A percentile compares a stretch with the other conserved stretches of the same genome.
Conservation (phyloP, 2,888 invertebrate species). For the Vannuccia rotundouncinata region DNA sequence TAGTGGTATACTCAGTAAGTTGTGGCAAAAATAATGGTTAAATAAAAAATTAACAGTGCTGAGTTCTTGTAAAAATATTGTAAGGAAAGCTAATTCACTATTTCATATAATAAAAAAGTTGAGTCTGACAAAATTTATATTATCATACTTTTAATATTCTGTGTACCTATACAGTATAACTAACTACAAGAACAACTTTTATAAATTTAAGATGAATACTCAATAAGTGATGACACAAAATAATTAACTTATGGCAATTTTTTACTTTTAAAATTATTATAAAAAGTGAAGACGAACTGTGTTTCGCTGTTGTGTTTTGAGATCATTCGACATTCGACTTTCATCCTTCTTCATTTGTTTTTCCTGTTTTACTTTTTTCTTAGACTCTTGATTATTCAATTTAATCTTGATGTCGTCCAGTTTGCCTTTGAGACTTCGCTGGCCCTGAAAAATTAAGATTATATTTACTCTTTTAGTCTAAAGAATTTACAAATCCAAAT, state of each 20-base stretch:
- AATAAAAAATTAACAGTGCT: too few species aligned
- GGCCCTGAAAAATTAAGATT: not conserved
- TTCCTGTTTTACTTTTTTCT: not conserved
- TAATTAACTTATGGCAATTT: not conserved
- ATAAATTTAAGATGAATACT: too few species aligned
- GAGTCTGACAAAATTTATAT: not conserved
- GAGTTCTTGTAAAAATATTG: too few species aligned
- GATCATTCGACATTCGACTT: not conserved
- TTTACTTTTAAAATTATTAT: not conserved
- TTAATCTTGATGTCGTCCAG: not conserved
- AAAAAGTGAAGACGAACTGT: not conserved
- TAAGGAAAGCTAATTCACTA: too few species aligned
- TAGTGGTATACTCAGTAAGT: too few species aligned
- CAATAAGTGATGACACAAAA: too few species aligned
- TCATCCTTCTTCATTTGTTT: not conserved
- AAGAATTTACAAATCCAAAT: too few species aligned
- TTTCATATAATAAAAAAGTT: too few species aligned
- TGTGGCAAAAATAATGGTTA: too few species aligned
- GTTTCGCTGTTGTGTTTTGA: not conserved
- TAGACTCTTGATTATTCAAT: not conserved
- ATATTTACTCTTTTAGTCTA: too few species aligned
- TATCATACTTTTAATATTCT: not conserved
- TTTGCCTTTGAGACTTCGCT: not conserved
- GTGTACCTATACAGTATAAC: not conserved
- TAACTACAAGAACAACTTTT: too few species aligned